Base-by-base conservation (phyloP, 2,888 invertebrate genomes). In the Lithodes maja region DNA sequence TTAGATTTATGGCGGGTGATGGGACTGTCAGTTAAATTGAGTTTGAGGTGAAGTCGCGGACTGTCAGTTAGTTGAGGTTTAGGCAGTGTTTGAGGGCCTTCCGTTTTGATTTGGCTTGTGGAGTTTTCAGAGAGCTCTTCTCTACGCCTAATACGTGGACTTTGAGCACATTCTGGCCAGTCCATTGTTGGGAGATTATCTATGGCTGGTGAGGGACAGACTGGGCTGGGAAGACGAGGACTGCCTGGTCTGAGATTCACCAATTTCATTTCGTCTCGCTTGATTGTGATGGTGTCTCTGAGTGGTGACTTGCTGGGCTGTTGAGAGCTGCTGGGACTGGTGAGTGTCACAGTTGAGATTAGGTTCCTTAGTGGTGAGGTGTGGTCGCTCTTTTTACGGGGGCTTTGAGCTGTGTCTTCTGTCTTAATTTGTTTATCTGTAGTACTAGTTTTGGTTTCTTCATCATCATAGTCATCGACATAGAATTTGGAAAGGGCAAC, bases 161-260 rank as follows among this genome's bases (percentile, higher is more conserved):
- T 54, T 15, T n/a, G 53, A 2, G 86, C 52, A n/a, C 52, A 7
- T n/a, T 75, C 85, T 33, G 85, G 88, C 85, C 85, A 84, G 77
- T 89, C 84, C 5, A 81, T 85, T 12, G 88, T 54, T 17, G 80
- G 80, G 15, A 81, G 71, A 80, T 52, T n/a, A 50, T 86, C 86
- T n/a, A 54, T 54, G 55, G 71, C 52, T 5, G 81, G 85, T 33
- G 81, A 85, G 68, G 74, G 74, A 1, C 81, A 77, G n/a, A 85
- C 77, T 1, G 88, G 88, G 54, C 85, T 85, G 9, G 74, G 75
- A 1, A 85, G 81, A 1, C 81, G 50, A 2, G 83, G 88, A 33
- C 88, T 85, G 12, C 85, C 85, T 17, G 88, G 85, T 54, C 88
- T 85, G 7, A 89, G 75, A 53, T 85, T 85, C 2, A 89, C 84